Conservation (phyloP, 1,140 invertebrate genomes). For the Berghia stephanieae region DNA sequence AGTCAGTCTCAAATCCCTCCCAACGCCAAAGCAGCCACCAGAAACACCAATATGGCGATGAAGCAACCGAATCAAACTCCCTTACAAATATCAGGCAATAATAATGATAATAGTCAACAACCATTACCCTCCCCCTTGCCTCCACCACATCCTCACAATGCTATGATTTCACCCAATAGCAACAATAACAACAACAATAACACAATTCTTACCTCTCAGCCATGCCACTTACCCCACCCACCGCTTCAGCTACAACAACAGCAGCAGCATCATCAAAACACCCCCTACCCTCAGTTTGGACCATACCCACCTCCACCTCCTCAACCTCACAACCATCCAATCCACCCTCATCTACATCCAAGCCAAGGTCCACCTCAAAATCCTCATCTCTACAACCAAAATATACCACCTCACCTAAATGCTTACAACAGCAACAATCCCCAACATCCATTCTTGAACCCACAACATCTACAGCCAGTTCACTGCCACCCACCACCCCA, state of each 20-base stretch:
- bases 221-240: slow-evolving; percentile 33
- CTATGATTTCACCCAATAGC: slow-evolving; percentile 24
- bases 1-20: slow-evolving; percentile 64
- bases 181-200: slow-evolving; percentile 20
- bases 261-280: neutral
- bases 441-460: too few relatives aligned
- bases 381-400: neutral
- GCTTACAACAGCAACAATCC: too few relatives aligned
- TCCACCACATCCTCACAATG: neutral
- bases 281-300: neutral
- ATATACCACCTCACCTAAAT: too few relatives aligned
- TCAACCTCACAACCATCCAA: slow-evolving; percentile 7
- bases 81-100: too few relatives aligned
- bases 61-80: too few relatives aligned
- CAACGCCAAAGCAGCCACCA: slow-evolving; percentile 56
- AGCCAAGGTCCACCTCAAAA: neutral
- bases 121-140: slow-evolving; percentile 2
- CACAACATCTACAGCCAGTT: neutral
- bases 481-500: neutral
- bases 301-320: neutral
- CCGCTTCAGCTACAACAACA: slow-evolving; percentile 8
- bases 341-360: neutral
- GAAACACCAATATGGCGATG: too few relatives aligned
- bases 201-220: neutral
- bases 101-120: too few relatives aligned